phyloP scores from a whole-genome alignment of 2,888 invertebrate genomes.

The Cerastis leucographa region DNA sequence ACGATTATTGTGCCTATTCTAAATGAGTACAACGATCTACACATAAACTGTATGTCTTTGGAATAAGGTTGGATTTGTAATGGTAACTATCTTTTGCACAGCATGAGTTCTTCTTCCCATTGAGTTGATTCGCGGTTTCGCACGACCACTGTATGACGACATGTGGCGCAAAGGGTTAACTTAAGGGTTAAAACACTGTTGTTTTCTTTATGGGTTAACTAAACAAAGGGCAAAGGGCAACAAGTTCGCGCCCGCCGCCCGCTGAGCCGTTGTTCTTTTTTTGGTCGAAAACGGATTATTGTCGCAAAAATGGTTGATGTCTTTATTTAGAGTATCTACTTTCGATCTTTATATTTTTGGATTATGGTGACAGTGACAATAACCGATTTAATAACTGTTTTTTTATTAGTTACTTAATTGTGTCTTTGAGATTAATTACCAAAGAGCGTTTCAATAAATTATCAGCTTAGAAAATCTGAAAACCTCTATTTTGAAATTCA shows the following conservation, averaged over 20 bases:
- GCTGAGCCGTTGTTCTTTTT: conserved; percentile 80
- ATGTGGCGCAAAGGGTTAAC: conserved; percentile 85
- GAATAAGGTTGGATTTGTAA: conserved; percentile 53
- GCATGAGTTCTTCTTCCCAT: conserved; percentile 55
- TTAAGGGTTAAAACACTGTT: conserved; percentile 83
- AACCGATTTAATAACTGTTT: neutral
- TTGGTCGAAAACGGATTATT: conserved; percentile 77
- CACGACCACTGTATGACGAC: conserved; percentile 76
- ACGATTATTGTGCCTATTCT: conserved; percentile 58
- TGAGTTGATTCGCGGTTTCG: conserved; percentile 74
- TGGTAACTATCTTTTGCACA: conserved; percentile 33
- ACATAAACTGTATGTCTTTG: conserved; percentile 44
- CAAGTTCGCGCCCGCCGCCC: conserved; percentile 85
- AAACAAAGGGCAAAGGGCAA: conserved; percentile 85
- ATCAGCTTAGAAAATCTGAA: neutral
- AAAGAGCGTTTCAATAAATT: neutral
- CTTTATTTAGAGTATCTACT: conserved; percentile 69
- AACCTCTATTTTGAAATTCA: neutral
- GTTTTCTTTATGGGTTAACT: conserved; percentile 84
- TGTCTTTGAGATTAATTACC: neutral
- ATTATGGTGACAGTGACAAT: neutral
- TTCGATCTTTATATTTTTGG: conserved; percentile 41
- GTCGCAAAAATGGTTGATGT: conserved; percentile 76
- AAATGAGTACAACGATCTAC: conserved; percentile 29
- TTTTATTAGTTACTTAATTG: neutral